Conservation (phyloP, 2,888 invertebrate genomes). For the Artemia sinica region DNA sequence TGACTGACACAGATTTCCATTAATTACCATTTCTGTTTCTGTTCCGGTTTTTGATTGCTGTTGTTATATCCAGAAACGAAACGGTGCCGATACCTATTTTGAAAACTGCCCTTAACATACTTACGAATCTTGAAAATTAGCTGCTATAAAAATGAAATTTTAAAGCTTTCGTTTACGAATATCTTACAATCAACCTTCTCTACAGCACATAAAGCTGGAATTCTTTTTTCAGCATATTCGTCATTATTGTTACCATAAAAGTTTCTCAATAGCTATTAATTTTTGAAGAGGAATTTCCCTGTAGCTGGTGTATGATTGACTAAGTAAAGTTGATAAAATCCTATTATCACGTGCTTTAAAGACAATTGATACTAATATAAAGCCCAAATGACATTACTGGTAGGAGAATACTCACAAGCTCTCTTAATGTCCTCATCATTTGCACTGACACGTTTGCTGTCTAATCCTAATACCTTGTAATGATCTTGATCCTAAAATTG, state of each 20-base stretch:
- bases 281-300: no score
- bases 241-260: no score
- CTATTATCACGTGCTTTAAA: neutral
- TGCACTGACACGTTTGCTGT: constrained; percentile 60
- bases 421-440: constrained; percentile 81
- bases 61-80: neutral
- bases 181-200: no score
- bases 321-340: constrained; percentile 16
- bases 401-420: constrained; percentile 51
- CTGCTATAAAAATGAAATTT: no score
- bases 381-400: neutral
- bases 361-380: neutral
- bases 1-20: neutral
- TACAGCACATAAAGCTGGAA: no score
- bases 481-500: constrained; percentile 65
- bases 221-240: no score
- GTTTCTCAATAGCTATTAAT: no score
- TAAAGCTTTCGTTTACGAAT: no score
- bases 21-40: constrained; percentile 1
- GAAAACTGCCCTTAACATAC: no score
- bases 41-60: neutral
- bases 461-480: constrained; percentile 82
- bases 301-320: no score
- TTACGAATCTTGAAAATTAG: no score
- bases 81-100: neutral